Percentiles rank a stretch among this genome's conserved stretches.
phyloP scores from a whole-genome alignment of 2,113 vertebrate species.

The Carassius carassius region DNA sequence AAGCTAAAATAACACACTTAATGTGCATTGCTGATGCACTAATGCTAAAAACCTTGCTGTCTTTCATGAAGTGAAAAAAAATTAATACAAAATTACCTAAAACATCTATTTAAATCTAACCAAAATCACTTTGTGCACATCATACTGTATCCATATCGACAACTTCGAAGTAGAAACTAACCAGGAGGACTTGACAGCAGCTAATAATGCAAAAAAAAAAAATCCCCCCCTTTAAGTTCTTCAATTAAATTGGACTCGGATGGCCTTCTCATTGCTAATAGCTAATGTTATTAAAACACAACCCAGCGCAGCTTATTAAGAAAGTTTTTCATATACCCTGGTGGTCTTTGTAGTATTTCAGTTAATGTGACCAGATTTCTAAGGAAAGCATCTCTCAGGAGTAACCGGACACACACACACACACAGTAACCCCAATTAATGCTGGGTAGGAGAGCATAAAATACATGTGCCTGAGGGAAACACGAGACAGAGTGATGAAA shows the following conservation, averaged over 20 bases:
- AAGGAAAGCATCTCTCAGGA: background rate
- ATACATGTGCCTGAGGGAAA: background rate
- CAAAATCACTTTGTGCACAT: background rate
- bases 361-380: background rate
- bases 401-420: constrained; percentile 2
- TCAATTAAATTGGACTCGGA: background rate
- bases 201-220: too few species aligned
- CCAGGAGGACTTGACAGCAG: too few species aligned
- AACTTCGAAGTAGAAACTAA: background rate
- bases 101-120: background rate
- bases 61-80: background rate
- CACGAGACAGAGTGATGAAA: constrained; percentile 36
- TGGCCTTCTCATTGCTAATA: too few species aligned
- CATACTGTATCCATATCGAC: background rate
- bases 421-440: background rate
- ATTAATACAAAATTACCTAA: background rate
- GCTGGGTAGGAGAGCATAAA: background rate
- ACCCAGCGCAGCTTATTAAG: background rate
- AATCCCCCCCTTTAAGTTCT: too few species aligned
- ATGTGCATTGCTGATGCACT: background rate
- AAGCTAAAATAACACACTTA: background rate
- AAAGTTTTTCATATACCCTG: background rate
- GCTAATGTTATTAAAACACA: background rate
- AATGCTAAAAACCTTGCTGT: background rate
- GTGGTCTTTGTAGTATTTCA: background rate